Conservation (phyloP, 2,113 vertebrate genomes). For the Cygnus buccinator region DNA sequence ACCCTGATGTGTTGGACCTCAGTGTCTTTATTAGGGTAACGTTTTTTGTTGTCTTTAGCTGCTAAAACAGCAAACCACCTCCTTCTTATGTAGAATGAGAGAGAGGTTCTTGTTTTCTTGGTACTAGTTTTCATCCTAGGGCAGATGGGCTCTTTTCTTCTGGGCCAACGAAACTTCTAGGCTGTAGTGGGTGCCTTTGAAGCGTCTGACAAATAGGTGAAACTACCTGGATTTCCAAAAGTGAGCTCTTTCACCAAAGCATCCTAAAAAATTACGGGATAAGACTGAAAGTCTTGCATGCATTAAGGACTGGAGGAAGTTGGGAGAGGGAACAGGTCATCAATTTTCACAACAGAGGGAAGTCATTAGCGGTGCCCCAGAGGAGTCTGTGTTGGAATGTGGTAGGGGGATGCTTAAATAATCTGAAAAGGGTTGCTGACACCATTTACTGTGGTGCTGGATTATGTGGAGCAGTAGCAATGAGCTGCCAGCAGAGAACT, state of each 20-base stretch:
- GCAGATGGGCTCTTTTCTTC: neutral
- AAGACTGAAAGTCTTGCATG: fast-evolving
- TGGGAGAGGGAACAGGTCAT: neutral
- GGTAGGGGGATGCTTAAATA: neutral
- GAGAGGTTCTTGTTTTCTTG: neutral
- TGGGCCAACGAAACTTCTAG: fast-evolving
- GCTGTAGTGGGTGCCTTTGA: neutral
- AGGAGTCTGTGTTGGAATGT: neutral
- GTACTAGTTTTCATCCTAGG: fast-evolving
- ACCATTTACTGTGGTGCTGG: neutral
- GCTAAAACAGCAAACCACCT: neutral
- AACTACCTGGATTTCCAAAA: neutral
- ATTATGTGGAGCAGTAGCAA: neutral
- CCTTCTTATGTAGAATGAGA: neutral
- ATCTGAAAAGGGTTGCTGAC: neutral
- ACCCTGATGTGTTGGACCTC: neutral
- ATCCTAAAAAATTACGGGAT: neutral
- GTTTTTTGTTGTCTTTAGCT: neutral
- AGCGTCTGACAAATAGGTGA: neutral
- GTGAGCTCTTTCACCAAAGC: neutral
- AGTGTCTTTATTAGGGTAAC: fast-evolving
- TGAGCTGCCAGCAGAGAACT: neutral
- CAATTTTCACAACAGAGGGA: neutral
- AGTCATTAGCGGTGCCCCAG: neutral
- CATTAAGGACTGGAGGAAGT: fast-evolving